Evolutionary conservation across 2,113 vertebrate genomes (phyloP).

Genomic region (Alaudala cheleensis): DNA sequence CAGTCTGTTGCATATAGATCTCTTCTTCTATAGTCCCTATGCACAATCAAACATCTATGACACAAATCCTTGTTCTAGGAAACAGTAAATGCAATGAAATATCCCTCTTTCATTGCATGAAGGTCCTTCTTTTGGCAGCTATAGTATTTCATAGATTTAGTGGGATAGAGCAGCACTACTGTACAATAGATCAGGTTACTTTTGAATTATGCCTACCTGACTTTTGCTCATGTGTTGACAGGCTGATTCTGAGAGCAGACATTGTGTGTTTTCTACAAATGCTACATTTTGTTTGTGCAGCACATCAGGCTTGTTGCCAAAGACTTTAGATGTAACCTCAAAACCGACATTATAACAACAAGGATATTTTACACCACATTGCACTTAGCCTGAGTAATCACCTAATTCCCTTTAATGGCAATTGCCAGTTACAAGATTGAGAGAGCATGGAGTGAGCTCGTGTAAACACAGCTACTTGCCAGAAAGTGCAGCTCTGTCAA

Average conservation of each 20-base stretch:
- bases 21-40: neutral
- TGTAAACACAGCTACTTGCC: neutral
- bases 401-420: neutral
- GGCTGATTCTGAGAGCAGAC: neutral
- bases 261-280: neutral
- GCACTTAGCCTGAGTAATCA: neutral
- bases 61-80: neutral
- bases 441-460: neutral
- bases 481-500: neutral
- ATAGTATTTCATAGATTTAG: neutral
- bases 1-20: neutral
- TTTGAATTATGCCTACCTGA: neutral
- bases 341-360: slow-evolving; percentile 1
- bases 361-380: neutral
- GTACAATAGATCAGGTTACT: neutral
- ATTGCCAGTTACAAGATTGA: neutral
- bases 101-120: neutral
- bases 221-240: neutral
- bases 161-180: neutral
- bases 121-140: neutral
- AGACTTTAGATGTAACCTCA: neutral
- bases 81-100: neutral
- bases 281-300: neutral
- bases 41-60: neutral
- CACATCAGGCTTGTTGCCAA: neutral